phyloP scores from a whole-genome alignment of 92 coral and sea anemone species.

The Desmophyllum pertusum region DNA sequence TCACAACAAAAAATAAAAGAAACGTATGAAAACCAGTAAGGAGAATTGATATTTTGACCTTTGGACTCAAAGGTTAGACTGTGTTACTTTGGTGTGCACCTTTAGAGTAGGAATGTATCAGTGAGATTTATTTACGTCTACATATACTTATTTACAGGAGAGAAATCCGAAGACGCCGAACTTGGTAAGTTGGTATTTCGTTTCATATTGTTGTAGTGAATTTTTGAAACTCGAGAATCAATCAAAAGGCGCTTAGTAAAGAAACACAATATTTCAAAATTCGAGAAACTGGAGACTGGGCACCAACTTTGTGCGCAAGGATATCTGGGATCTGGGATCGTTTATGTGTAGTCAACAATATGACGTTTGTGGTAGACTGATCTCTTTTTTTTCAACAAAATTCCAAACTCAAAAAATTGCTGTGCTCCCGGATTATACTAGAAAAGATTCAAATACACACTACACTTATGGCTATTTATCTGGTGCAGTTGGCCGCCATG shows the following conservation, averaged over 20 bases:
- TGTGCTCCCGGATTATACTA: background rate
- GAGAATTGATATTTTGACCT: too few relatives aligned
- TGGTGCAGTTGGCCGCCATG: background rate
- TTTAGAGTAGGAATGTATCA: too few relatives aligned
- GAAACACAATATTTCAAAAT: background rate
- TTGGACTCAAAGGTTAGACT: too few relatives aligned
- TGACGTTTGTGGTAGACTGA: background rate
- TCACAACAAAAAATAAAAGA: too few relatives aligned
- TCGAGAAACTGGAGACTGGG: background rate
- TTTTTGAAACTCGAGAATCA: background rate
- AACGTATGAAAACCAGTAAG: too few relatives aligned
- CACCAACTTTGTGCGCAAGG: background rate
- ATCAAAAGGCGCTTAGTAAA: background rate
- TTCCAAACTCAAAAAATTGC: background rate
- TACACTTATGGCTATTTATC: background rate
- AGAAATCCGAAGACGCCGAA: constrained; percentile 9
- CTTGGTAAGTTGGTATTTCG: background rate
- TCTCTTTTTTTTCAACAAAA: too few relatives aligned
- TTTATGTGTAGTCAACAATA: background rate
- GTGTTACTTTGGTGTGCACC: too few relatives aligned
- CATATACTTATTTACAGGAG: background rate
- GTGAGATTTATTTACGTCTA: background rate
- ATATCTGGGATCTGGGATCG: background rate
- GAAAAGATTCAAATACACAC: background rate
- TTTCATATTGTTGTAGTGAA: background rate